Evolutionary conservation across 2,888 invertebrate species (phyloP).

Genomic region (Hypercompe scribonia): DNA sequence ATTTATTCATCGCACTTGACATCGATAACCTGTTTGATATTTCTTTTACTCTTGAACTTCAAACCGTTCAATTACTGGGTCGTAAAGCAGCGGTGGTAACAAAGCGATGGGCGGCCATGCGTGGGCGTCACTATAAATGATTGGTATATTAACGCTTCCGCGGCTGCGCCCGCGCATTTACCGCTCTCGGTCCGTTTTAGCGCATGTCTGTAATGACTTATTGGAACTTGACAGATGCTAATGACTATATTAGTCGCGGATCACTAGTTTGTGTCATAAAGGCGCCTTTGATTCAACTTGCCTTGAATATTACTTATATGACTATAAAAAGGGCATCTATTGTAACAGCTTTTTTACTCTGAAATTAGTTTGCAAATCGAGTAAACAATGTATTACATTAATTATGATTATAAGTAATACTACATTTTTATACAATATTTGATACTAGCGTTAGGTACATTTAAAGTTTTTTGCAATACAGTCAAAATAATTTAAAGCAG

Average conservation of each 20-base stretch:
- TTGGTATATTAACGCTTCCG: conserved; percentile 53
- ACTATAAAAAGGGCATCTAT: not conserved
- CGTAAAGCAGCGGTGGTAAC: conserved; percentile 41
- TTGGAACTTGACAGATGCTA: conserved; percentile 38
- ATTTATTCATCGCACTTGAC: conserved; percentile 38
- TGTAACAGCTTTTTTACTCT: not conserved
- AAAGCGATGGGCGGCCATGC: conserved; percentile 41
- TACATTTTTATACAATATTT: not conserved
- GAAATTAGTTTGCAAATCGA: not conserved
- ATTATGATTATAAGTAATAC: not conserved
- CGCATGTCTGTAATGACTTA: conserved; percentile 42
- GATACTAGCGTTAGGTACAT: too few relatives aligned
- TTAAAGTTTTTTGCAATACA: too few relatives aligned
- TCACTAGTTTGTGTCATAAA: conserved; percentile 31
- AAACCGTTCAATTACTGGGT: conserved; percentile 47
- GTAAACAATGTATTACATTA: not conserved
- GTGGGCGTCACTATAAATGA: conserved; percentile 69
- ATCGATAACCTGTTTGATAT: conserved; percentile 36
- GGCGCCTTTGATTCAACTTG: conserved; percentile 31
- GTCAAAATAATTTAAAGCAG: not conserved
- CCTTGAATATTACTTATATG: conserved; percentile 33
- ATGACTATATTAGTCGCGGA: conserved; percentile 50
- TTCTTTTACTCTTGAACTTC: conserved; percentile 46
- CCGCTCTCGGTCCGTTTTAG: conserved; percentile 38
- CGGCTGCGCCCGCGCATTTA: conserved; percentile 61